These are phyloP conservation scores for Tauraco hartlaubi DNA, from an alignment of 2,797 vertebrate species.

Conservation along the genomic window DNA sequence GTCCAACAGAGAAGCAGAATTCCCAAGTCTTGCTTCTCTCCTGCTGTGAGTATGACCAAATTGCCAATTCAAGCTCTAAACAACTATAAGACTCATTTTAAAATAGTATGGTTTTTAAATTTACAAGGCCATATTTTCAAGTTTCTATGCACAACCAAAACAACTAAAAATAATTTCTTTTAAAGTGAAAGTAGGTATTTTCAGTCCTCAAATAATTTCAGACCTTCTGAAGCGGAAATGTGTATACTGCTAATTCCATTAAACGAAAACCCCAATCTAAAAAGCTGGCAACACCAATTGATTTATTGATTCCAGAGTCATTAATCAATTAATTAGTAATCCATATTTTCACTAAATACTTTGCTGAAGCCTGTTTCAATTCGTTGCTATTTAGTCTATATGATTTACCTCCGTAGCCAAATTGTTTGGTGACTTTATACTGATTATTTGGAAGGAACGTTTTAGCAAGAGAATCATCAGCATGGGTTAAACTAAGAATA, in stretches of 20 bases:
- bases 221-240: background rate
- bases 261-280: background rate
- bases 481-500: slow-evolving; percentile 6
- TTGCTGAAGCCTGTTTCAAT: background rate
- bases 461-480: background rate
- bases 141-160: background rate
- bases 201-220: background rate
- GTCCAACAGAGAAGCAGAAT: background rate
- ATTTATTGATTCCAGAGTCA: background rate
- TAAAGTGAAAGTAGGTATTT: background rate
- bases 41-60: background rate
- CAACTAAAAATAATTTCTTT: background rate
- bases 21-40: background rate
- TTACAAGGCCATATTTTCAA: background rate
- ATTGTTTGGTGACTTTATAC: background rate
- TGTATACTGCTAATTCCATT: background rate
- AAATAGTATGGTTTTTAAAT: background rate
- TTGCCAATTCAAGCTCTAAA: background rate
- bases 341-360: background rate
- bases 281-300: background rate
- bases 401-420: background rate
- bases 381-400: background rate
- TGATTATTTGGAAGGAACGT: background rate
- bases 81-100: background rate
- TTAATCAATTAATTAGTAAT: background rate